Evolutionary conservation across 1,140 invertebrate genomes (phyloP).

Genomic region (Condylostylus longicornis): DNA sequence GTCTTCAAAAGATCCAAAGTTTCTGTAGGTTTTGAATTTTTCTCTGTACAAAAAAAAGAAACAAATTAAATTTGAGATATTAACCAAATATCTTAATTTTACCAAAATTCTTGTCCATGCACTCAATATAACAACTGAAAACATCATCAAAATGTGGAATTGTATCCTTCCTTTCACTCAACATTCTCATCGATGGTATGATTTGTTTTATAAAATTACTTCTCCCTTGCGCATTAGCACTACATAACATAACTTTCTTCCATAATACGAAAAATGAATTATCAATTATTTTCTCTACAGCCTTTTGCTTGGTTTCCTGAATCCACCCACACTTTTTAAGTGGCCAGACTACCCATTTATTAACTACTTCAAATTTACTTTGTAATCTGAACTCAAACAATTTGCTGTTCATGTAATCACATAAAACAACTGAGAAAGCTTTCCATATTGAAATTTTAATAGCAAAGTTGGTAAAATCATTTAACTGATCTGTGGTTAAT

Average conservation of each 20-base stretch:
- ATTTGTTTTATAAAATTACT: not conserved
- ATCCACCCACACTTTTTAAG: slow-evolving; percentile 13
- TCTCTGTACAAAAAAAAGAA: no score
- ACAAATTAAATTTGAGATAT: no score
- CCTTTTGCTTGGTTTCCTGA: not conserved
- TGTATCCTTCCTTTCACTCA: not conserved
- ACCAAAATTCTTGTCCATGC: no score
- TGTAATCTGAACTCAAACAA: slow-evolving; percentile 17
- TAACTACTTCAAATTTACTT: slow-evolving; percentile 13
- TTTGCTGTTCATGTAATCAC: slow-evolving; percentile 15
- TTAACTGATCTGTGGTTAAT: no score
- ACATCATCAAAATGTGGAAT: no score
- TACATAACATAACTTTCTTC: not conserved
- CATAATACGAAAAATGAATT: not conserved
- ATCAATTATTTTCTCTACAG: not conserved
- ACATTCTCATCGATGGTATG: not conserved
- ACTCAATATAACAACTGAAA: no score
- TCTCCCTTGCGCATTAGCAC: not conserved
- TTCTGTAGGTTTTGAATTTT: no score
- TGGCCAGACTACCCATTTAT: slow-evolving; percentile 24
- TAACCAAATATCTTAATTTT: no score
- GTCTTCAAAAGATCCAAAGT: no score
- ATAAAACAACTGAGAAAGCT: slow-evolving; percentile 13
- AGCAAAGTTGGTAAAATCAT: slow-evolving; percentile 21
- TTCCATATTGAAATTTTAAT: slow-evolving; percentile 20